phyloP scores from a whole-genome alignment of 2,888 invertebrate genomes.

The Apamea monoglypha region DNA sequence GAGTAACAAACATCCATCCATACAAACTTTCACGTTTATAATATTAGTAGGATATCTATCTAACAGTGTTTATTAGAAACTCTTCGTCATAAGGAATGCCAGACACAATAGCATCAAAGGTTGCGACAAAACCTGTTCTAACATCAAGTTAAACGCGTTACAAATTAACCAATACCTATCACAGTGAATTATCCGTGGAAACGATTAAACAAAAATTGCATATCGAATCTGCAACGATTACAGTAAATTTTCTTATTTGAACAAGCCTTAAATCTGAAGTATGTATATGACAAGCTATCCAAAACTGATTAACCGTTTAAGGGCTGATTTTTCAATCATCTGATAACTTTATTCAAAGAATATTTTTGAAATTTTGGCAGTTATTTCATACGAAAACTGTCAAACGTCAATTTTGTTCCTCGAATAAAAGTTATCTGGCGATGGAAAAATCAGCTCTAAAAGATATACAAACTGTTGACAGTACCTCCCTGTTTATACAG shows the following conservation, averaged over 20 bases:
- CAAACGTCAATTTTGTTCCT: too few relatives aligned
- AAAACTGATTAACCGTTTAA: background rate
- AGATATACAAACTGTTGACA: background rate
- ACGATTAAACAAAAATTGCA: conserved; percentile 61
- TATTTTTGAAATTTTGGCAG: too few relatives aligned
- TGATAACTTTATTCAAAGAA: too few relatives aligned
- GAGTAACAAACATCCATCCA: too few relatives aligned
- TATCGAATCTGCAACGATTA: conserved; percentile 61
- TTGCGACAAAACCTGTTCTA: conserved; percentile 47
- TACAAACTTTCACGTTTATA: too few relatives aligned
- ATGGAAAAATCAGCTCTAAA: too few relatives aligned
- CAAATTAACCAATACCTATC: conserved; percentile 52
- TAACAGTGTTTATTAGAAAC: background rate
- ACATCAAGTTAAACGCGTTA: conserved; percentile 46
- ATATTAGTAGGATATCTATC: background rate
- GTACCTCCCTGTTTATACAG: background rate
- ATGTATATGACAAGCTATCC: conserved; percentile 10
- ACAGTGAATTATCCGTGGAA: conserved; percentile 50
- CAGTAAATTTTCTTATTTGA: conserved; percentile 58
- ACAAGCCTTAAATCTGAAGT: conserved; percentile 14
- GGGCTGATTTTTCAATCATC: too few relatives aligned
- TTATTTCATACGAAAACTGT: too few relatives aligned
- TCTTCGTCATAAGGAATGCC: conserved; percentile 3
- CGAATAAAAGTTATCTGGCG: too few relatives aligned
- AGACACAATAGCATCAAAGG: conserved; percentile 56